These are phyloP conservation scores for Amblyjoppa fuscipennis DNA, from an alignment of 2,888 invertebrate genomes.

Conservation along the genomic window DNA sequence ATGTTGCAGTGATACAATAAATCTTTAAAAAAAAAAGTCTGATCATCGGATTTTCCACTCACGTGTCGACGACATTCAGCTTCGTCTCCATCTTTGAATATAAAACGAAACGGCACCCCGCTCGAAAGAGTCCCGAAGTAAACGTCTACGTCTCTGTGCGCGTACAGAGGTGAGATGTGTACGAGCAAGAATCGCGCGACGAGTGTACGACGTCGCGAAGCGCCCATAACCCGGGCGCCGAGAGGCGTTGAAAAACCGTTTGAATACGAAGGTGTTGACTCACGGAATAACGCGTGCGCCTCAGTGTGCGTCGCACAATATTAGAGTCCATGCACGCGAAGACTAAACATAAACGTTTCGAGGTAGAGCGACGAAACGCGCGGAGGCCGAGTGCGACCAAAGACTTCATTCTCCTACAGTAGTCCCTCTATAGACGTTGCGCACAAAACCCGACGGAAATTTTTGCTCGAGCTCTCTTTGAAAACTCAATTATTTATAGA, in stretches of 20 bases:
- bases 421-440: constrained; percentile 2
- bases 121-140: background rate
- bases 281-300: constrained; percentile 21
- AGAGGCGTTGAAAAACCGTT: constrained; percentile 41
- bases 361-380: constrained; percentile 44
- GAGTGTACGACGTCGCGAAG: constrained; percentile 14
- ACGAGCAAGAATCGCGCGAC: constrained; percentile 19
- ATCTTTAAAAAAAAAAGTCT: background rate
- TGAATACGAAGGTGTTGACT: constrained; percentile 55
- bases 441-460: constrained; percentile 1
- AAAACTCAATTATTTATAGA: constrained; percentile 74
- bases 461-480: background rate
- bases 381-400: constrained; percentile 11
- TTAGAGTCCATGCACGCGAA: constrained; percentile 62
- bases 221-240: constrained; percentile 44
- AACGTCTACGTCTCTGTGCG: constrained; percentile 18
- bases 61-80: constrained; percentile 12
- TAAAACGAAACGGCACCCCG: background rate
- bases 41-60: constrained; percentile 10
- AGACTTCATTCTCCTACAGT: constrained; percentile 39
- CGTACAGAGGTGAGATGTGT: background rate
- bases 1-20: background rate
- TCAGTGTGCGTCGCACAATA: constrained; percentile 50
- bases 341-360: constrained; percentile 70
- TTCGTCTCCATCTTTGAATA: constrained; percentile 1